Evolutionary conservation across 1,140 invertebrate species (phyloP), one percentile per base, ranked within the genome.

Genomic region (Pentalonia nigronervosa): DNA sequence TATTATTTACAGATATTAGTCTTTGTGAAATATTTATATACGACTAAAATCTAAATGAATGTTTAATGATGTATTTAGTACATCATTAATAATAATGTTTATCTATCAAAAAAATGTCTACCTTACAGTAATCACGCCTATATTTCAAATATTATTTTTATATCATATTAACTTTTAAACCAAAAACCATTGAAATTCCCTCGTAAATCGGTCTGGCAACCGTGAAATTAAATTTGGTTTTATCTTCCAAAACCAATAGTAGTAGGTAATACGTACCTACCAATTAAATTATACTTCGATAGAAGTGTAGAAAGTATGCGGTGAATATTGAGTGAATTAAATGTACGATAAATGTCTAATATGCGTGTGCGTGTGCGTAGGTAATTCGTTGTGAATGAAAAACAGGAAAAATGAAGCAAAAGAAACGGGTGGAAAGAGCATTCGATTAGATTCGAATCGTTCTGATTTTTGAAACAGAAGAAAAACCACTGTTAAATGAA

Each of bases 401-500:
- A 67, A 67, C 90, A 36, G n/a, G 25, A 23, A 47, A 91, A 81
- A 81, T 48, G 47, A 81, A 91, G 76, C 6, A 47, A 81, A 48
- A 48, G 48, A 47, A 11, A 36, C 25, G 34, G 45, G 4, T 25
- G 34, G 4, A 90, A 60, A 67, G 25, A 53, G 53, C 25, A 91
- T 76, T 91, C 60, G 90, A 50, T 91, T 81, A 91, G 45, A 76
- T 47, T 45, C 41, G 60, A 76, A 45, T 81, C 81, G 34, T 53
- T 53, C 50, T 53, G 50, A 53, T 53, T 34, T 67, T 7, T 1
- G 60, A 91, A 91, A 91, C 90, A n/a, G 90, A 48, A 91, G 30
- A 81, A 81, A 91, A 91, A 91, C 60, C 23, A 81, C 45, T 81
- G 60, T 91, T 91, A 81, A 91, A 91, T 91, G 90, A 91, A 91